Percentiles rank a stretch among this genome's conserved stretches.
phyloP scores from a whole-genome alignment of 2,113 vertebrate species.

The Phainopepla nitens region DNA sequence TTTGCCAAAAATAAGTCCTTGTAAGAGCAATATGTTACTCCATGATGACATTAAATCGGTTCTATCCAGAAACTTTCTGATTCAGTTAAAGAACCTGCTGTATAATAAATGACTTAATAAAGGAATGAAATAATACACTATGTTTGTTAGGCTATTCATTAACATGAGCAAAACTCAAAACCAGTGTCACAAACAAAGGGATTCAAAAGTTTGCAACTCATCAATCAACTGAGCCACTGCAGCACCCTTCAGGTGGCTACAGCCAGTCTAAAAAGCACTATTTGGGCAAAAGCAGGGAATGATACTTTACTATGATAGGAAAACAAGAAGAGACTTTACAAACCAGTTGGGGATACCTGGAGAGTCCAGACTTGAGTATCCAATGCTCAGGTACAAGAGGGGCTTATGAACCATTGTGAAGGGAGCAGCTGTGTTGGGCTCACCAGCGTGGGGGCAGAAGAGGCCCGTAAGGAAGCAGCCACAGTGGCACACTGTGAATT shows the following conservation, averaged over 20 bases:
- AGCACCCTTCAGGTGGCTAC: not conserved
- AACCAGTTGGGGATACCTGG: not conserved
- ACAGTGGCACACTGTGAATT: rapidly evolving
- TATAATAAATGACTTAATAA: constrained; percentile 6
- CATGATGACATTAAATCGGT: not conserved
- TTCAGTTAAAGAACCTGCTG: not conserved
- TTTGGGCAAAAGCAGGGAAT: not conserved
- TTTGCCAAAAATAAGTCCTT: not conserved
- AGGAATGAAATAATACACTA: not conserved
- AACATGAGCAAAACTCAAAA: not conserved
- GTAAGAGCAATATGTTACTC: not conserved
- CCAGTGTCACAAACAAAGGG: not conserved
- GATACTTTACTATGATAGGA: rapidly evolving
- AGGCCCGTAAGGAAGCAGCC: not conserved
- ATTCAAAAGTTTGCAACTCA: not conserved
- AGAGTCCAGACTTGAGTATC: not conserved
- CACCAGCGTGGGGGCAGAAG: rapidly evolving
- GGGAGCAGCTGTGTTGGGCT: not conserved
- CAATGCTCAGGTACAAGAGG: not conserved
- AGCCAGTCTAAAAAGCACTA: not conserved
- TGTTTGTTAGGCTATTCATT: not conserved
- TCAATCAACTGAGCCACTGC: not conserved
- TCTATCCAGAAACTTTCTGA: not conserved
- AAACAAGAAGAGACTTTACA: not conserved
- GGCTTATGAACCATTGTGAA: rapidly evolving